These are phyloP conservation scores for Rhynchonycteris naso DNA, from an alignment of 2,797 vertebrate species.

Conservation along the genomic window DNA sequence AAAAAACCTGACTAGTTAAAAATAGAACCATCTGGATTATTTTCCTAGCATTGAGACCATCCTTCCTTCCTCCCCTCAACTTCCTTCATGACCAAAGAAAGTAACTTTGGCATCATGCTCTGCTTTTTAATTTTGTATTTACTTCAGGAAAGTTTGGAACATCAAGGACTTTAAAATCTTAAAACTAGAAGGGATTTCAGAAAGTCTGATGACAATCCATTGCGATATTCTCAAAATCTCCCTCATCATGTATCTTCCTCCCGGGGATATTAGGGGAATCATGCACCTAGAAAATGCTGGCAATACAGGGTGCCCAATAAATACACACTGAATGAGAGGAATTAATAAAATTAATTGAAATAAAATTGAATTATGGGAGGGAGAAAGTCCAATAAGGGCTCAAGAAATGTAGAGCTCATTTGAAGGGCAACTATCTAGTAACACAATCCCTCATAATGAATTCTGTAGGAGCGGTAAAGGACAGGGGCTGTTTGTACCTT, in stretches of 20 bases:
- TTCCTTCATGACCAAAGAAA: conserved; percentile 45
- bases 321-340: conserved; percentile 4
- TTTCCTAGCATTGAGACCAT: conserved; percentile 43
- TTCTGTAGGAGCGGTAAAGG: neutral
- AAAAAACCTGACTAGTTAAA: conserved; percentile 45
- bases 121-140: conserved; percentile 41
- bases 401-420: neutral
- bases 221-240: conserved; percentile 9
- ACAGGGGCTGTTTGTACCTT: neutral
- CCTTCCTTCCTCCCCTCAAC: neutral
- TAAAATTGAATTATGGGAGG: neutral
- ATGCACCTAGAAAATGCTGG: conserved; percentile 14
- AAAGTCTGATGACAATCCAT: conserved; percentile 16
- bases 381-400: neutral
- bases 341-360: conserved; percentile 1
- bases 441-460: neutral
- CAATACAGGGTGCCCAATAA: neutral
- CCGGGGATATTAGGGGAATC: conserved; percentile 3
- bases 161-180: conserved; percentile 17
- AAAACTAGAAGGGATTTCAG: conserved; percentile 9
- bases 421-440: neutral
- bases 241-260: neutral
- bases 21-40: conserved; percentile 58
- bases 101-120: conserved; percentile 41
- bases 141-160: conserved; percentile 39